Evolutionary conservation across 2,113 vertebrate genomes (phyloP), one percentile per base, ranked within the genome.

Genomic region (Casuarius casuarius): DNA sequence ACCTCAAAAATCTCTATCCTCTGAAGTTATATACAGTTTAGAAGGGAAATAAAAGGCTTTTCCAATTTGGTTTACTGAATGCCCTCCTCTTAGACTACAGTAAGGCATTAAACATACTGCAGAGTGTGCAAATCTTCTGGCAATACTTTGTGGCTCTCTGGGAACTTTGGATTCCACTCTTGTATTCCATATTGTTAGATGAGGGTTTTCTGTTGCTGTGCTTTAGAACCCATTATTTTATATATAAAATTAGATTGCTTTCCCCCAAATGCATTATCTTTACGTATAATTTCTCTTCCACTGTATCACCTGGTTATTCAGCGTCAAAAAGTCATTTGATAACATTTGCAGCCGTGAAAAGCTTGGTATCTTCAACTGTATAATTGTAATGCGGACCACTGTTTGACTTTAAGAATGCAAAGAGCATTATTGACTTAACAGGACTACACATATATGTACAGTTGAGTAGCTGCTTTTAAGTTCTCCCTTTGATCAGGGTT

Each of bases 301-400:
- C 0, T 13, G 25, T 23, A 70, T 40, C 58, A 31, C 17, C 29
- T 56, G 49, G 20, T 70, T 76, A 35, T 4, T 2, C 42, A 9
- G 7, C 51, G 35, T 76, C 78, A 26, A 23, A 0, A 0, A 25
- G 66, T 49, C 0, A 0, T 66, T 88, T 94, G 58, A 8, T 58
- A 81, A 1, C 18, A 4, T 15, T 77, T 59, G 29, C 29, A 88
- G 21, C 8, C 2, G 0, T 18, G 10, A 62, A 66, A 68, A 88
- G 44, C 56, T 63, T 76, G 44, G 42, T 73, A 29, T 76, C 88
- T 76, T 49, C 49, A 84, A 1, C 15, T 46, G 21, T n/a, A 38
- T 33, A 28, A 54, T 18, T 88, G 44, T 42, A 71, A 15, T 83
- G 42, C 10, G 70, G 68, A 46, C 10, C 22, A 28, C 40, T 61